Evolutionary conservation across 2,113 vertebrate genomes (phyloP).

Genomic region (Percopsis transmontana): DNA sequence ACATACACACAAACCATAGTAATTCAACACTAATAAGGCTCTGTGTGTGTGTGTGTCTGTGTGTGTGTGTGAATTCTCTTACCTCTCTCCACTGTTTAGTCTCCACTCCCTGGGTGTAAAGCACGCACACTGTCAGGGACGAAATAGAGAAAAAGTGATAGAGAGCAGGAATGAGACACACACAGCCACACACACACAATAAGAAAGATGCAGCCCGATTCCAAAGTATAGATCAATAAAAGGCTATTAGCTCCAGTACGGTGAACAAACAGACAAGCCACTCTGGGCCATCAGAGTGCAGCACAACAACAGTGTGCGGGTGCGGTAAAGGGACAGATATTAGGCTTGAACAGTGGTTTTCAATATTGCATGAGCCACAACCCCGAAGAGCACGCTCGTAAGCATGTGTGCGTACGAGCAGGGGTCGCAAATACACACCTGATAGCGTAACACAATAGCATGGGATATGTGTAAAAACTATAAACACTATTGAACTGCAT

Average conservation of each 20-base stretch:
- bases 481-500: too few species aligned
- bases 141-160: background rate
- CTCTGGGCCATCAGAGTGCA: constrained; percentile 21
- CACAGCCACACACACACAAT: background rate
- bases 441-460: background rate
- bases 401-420: too few species aligned
- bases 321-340: background rate
- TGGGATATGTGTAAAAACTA: background rate
- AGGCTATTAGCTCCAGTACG: constrained; percentile 35
- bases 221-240: constrained; percentile 43
- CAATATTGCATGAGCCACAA: too few species aligned
- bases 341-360: background rate
- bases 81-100: constrained; percentile 95
- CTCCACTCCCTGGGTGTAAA: constrained; percentile 90
- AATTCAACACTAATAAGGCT: too few species aligned
- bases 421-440: too few species aligned
- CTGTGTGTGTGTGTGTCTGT: constrained; percentile 1
- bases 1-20: too few species aligned
- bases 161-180: background rate
- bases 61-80: constrained; percentile 44
- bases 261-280: constrained; percentile 30
- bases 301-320: background rate
- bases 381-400: too few species aligned
- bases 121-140: constrained; percentile 84
- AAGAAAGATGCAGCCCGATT: constrained; percentile 30